These are phyloP conservation scores for Aldrovandia affinis DNA, from an alignment of 2,797 vertebrate species.

Conservation along the genomic window DNA sequence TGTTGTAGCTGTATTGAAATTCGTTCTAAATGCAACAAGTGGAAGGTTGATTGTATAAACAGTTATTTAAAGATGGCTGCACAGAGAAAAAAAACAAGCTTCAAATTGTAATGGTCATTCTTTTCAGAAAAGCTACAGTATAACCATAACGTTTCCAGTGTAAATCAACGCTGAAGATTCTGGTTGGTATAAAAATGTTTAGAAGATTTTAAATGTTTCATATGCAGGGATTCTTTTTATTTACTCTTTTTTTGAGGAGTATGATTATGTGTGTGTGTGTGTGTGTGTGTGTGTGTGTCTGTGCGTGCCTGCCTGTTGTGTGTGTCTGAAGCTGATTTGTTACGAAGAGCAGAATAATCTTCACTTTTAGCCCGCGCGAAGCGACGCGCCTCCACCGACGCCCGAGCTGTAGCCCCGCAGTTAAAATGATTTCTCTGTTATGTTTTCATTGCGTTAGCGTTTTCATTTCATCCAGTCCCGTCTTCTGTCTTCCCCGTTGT, in stretches of 20 bases:
- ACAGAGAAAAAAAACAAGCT: too few species aligned
- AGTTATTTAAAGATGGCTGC: too few species aligned
- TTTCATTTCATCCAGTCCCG: constrained; percentile 14
- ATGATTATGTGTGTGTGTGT: not conserved
- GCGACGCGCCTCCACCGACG: not conserved
- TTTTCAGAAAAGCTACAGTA: not conserved
- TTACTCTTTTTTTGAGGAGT: not conserved
- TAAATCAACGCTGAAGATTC: not conserved
- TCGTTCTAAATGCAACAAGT: too few species aligned
- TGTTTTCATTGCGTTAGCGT: constrained; percentile 33
- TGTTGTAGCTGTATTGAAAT: too few species aligned
- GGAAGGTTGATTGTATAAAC: too few species aligned
- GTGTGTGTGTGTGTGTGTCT: not conserved
- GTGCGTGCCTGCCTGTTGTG: not conserved
- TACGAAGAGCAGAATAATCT: too few species aligned
- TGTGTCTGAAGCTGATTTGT: too few species aligned
- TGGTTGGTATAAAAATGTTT: not conserved
- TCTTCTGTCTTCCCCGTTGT: not conserved
- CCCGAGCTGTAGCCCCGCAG: not conserved
- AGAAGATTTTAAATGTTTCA: not conserved
- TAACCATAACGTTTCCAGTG: not conserved
- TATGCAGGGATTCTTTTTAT: not conserved
- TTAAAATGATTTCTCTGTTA: not conserved
- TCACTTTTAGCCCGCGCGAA: not conserved
- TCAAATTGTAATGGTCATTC: too few species aligned